Percentiles rank a stretch among this genome's conserved stretches.
phyloP scores from a whole-genome alignment of 2,797 vertebrate species.

The Luscinia megarhynchos region DNA sequence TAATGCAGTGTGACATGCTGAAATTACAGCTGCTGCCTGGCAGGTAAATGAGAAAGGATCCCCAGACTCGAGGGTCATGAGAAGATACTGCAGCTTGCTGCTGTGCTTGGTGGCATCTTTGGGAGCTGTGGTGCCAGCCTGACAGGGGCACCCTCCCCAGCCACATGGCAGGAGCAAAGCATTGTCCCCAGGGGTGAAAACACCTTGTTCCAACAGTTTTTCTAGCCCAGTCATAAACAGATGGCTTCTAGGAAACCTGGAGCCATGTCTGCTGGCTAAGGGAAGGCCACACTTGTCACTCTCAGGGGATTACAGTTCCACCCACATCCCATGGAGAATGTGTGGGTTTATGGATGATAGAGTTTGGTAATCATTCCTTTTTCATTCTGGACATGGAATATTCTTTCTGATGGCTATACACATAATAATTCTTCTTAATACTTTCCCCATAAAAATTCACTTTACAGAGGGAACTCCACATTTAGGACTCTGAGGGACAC shows the following conservation, averaged over 20 bases:
- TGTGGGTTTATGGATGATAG: not conserved
- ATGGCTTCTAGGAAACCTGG: not conserved
- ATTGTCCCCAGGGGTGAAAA: not conserved
- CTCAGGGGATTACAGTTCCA: not conserved
- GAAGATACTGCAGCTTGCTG: not conserved
- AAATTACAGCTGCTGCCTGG: not conserved
- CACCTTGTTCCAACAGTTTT: not conserved
- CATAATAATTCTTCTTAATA: not conserved
- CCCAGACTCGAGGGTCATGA: not conserved
- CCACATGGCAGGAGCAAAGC: not conserved
- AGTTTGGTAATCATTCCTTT: not conserved
- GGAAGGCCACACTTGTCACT: not conserved
- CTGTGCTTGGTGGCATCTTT: not conserved
- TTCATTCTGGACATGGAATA: not conserved
- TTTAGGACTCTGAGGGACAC: not conserved
- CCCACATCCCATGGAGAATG: not conserved
- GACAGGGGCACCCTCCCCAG: not conserved
- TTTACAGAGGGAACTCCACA: not conserved
- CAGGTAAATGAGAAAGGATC: not conserved
- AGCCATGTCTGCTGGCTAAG: not conserved
- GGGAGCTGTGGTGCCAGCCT: not conserved
- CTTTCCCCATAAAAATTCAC: not conserved
- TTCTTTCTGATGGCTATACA: not conserved
- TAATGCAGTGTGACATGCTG: not conserved
- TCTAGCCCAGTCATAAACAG: not conserved